Base-by-base conservation (phyloP, 2,113 vertebrate species). In the Triplophysa dalaica region DNA sequence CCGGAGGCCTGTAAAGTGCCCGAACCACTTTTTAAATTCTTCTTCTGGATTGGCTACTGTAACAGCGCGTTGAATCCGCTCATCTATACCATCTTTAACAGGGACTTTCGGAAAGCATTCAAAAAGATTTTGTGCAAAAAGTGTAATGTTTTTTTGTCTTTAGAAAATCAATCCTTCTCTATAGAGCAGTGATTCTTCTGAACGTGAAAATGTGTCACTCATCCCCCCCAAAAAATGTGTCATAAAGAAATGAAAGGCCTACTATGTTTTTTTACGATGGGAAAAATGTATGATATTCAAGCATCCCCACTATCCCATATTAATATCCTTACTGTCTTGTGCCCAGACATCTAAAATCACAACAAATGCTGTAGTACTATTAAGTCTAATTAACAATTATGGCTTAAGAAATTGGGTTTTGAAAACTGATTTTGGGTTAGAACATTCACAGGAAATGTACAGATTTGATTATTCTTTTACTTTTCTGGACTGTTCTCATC, bases 31-130 rank as follows among this genome's bases (percentile, higher is more conserved):
- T 93, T 93, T 69, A 92, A 88, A 41, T 93, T 94, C 85, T 92
- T 94, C 85, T 93, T 93, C 80, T 94, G 93, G 92, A 91, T 95
- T 3, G 94, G 94, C 0, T 95, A 95, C 87, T 94, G 94, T 86
- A 95, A 95, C 82, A 94, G 94, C 80, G 95, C 93, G 48, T 90
- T 95, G n/a, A 95, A 95, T 86, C 94, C 94, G 0, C 89, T 95
- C 83, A 95, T 95, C 60, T 95, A 95, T 84, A 95, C 94, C 33
- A 87, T 90, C 81, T 95, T 95, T 89, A 95, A 95, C 88, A 89
- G 89, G 29, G 94, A 94, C 75, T 95, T 95, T 82, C 89, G 94
- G 48, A 89, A 84, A 61, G 94, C 94, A 16, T 94, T 95, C 87
- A 92, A 91, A 4, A 93, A 87, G 86, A 93, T 93, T 22, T 87